Evolutionary conservation across 1,140 invertebrate species (phyloP).

Genomic region (Cyphomyrmex costatus): DNA sequence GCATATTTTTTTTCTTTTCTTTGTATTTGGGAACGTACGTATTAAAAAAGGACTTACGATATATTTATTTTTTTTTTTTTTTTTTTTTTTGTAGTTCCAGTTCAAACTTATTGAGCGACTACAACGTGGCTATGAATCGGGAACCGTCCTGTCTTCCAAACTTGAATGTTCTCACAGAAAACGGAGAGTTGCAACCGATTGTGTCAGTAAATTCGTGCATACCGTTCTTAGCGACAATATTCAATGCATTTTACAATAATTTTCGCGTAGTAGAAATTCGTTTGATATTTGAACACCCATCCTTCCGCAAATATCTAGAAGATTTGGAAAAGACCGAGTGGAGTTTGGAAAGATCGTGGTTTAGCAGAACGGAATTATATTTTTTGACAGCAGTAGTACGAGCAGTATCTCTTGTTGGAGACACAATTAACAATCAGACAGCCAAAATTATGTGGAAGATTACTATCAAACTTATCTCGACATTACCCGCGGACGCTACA

Average conservation of each 20-base stretch:
- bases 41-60: not conserved
- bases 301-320: conserved; percentile 79
- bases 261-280: conserved; percentile 65
- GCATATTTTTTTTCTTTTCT: not conserved
- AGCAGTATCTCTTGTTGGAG: conserved; percentile 47
- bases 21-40: not conserved
- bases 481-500: conserved; percentile 79
- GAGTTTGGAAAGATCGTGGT: conserved; percentile 83
- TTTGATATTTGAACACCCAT: conserved; percentile 68
- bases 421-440: conserved; percentile 58
- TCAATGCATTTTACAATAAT: conserved; percentile 72
- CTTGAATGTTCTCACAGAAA: conserved; percentile 78
- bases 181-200: conserved; percentile 81
- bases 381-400: conserved; percentile 78
- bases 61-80: conserved; percentile 59
- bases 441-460: conserved; percentile 80
- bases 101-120: conserved; percentile 82
- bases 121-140: conserved; percentile 68
- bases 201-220: conserved; percentile 78
- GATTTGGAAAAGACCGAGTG: conserved; percentile 77
- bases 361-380: conserved; percentile 80
- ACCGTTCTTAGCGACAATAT: conserved; percentile 77
- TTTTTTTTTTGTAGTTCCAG: conserved; percentile 74
- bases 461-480: conserved; percentile 82
- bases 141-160: conserved; percentile 80